Percentiles rank a stretch among this genome's conserved stretches.
These are phyloP conservation scores for Ptyas mucosa DNA, from an alignment of 2,113 vertebrate genomes.

Conservation along the genomic window DNA sequence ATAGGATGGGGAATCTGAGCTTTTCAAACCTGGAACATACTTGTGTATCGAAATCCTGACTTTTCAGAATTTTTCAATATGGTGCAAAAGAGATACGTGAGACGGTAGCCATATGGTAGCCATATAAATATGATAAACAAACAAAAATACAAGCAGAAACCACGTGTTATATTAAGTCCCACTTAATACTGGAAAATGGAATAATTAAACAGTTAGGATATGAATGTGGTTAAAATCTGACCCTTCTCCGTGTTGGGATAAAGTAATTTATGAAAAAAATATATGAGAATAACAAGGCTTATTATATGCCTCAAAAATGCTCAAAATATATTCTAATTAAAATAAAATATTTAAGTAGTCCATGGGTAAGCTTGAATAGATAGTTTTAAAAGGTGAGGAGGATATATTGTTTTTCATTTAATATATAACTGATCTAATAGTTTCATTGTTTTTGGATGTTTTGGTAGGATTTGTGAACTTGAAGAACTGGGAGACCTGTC, in stretches of 20 bases:
- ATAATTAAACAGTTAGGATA: not conserved
- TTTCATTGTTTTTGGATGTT: not conserved
- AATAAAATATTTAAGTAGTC: not conserved
- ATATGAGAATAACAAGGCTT: not conserved
- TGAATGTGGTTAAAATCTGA: not conserved
- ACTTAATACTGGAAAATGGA: not conserved
- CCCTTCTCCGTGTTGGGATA: not conserved
- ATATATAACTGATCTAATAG: not conserved
- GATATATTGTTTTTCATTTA: not conserved
- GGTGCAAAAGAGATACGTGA: not conserved
- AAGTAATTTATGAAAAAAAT: not conserved
- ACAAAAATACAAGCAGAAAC: not conserved
- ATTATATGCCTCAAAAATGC: not conserved
- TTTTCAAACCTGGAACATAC: not conserved
- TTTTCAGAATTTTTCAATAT: not conserved
- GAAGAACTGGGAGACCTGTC: constrained; percentile 94
- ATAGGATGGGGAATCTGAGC: not conserved
- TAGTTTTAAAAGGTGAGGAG: not conserved
- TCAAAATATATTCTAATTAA: not conserved
- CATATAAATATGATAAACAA: not conserved
- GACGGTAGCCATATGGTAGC: not conserved
- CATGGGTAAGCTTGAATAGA: not conserved
- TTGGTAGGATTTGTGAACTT: constrained; percentile 87
- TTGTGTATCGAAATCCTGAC: not conserved
- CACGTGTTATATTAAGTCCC: not conserved